Evolutionary conservation across 2,113 vertebrate genomes (phyloP).

Genomic region (Hepsetus odoe): DNA sequence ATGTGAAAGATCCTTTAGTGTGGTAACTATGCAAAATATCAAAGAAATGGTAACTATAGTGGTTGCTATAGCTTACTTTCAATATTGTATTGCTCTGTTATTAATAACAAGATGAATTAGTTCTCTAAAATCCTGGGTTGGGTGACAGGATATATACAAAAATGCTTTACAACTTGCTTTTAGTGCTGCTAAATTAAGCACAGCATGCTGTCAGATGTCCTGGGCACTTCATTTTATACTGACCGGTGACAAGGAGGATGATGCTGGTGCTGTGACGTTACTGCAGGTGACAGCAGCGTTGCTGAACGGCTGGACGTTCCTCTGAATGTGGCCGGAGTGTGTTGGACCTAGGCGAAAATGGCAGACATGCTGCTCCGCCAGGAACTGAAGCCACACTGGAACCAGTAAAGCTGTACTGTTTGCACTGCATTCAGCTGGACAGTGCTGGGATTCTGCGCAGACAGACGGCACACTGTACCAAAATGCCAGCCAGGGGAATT

Average conservation of each 20-base stretch:
- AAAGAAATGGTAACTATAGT: too few species aligned
- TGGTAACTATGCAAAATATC: too few species aligned
- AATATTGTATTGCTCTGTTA: too few species aligned
- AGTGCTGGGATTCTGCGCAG: conserved; percentile 31
- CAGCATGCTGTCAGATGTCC: background rate
- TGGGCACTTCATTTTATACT: background rate
- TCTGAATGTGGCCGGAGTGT: conserved; percentile 4
- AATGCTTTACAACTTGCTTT: too few species aligned
- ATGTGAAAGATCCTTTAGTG: too few species aligned
- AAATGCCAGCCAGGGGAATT: conserved; percentile 36
- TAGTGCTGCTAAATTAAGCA: too few species aligned
- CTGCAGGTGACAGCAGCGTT: background rate
- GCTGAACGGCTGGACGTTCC: background rate
- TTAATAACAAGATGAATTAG: too few species aligned
- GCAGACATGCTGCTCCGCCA: background rate
- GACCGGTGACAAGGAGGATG: background rate
- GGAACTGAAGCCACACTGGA: conserved; percentile 42
- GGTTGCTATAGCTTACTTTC: too few species aligned
- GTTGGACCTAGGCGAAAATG: background rate
- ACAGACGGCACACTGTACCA: conserved; percentile 45
- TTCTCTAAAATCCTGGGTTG: too few species aligned
- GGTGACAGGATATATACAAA: too few species aligned
- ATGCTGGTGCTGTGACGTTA: background rate
- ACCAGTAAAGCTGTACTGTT: conserved; percentile 34
- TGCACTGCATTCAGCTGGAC: conserved; percentile 34